A percentile compares a stretch with the other conserved stretches of the same genome.
Conservation (phyloP, 2,888 invertebrate species). For the Ganaspis brasiliensis region DNA sequence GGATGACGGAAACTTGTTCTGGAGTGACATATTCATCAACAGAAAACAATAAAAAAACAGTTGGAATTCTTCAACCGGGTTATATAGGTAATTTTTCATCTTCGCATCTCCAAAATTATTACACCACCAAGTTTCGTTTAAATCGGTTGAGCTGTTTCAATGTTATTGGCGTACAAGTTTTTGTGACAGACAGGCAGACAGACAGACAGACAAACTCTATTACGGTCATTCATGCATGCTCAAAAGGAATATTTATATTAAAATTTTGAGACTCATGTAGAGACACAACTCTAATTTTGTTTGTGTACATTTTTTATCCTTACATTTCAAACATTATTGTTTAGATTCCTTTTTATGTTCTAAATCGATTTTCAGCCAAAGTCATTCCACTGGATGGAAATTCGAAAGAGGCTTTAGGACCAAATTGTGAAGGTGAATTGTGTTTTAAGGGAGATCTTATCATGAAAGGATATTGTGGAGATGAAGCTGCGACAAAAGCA, state of each 20-base stretch:
- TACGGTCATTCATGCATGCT: too few relatives aligned
- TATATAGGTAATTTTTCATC: slow-evolving; percentile 82
- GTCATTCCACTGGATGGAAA: slow-evolving; percentile 62
- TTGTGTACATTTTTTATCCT: too few relatives aligned
- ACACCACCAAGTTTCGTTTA: too few relatives aligned
- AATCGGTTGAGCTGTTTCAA: too few relatives aligned
- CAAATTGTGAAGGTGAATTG: slow-evolving; percentile 89
- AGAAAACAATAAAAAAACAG: slow-evolving; percentile 84
- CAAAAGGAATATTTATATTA: too few relatives aligned
- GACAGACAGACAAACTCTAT: too few relatives aligned
- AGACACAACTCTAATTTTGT: too few relatives aligned
- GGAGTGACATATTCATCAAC: slow-evolving; percentile 81
- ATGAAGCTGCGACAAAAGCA: slow-evolving; percentile 85
- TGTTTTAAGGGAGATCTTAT: slow-evolving; percentile 91
- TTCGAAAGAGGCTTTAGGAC: slow-evolving; percentile 82
- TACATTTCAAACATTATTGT: neutral
- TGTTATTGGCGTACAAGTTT: too few relatives aligned
- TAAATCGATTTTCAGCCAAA: slow-evolving; percentile 52
- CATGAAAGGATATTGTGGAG: slow-evolving; percentile 93
- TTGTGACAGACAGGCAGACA: too few relatives aligned
- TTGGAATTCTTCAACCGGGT: slow-evolving; percentile 84
- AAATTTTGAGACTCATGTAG: too few relatives aligned
- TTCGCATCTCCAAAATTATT: too few relatives aligned
- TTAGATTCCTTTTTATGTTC: neutral
- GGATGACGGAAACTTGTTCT: slow-evolving; percentile 90